phyloP scores from a whole-genome alignment of 2,113 vertebrate species.

The rat (Rattus norvegicus) region DNA sequence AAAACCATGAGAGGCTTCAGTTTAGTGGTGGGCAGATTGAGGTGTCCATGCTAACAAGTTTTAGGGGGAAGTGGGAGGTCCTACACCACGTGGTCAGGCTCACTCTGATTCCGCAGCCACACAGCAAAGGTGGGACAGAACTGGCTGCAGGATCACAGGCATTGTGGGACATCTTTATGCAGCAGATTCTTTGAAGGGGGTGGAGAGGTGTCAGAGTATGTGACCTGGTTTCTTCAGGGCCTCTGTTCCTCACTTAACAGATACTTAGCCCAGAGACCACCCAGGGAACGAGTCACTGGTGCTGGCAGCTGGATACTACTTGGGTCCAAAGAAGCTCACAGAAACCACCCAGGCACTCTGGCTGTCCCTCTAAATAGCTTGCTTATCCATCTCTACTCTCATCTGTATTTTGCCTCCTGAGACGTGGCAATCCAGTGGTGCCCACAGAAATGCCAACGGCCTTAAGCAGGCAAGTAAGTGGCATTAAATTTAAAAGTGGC shows the following conservation, averaged over 20 bases:
- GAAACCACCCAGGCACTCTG: neutral
- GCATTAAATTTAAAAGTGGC: neutral
- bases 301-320: neutral
- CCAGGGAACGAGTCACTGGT: neutral
- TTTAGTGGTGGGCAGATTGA: neutral
- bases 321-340: neutral
- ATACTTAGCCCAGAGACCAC: neutral
- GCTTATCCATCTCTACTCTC: neutral
- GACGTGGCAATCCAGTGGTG: neutral
- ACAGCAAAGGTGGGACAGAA: neutral
- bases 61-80: too few relatives aligned
- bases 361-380: neutral
- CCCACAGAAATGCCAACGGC: neutral
- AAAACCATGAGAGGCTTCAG: neutral
- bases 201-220: too few relatives aligned
- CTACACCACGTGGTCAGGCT: neutral
- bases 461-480: neutral
- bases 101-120: neutral
- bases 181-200: neutral
- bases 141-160: neutral
- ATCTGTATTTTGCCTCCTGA: neutral
- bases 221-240: neutral
- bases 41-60: neutral
- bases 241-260: neutral
- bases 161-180: too few relatives aligned